Evolutionary conservation across 2,113 vertebrate species (phyloP).

Genomic region (Saguinus midas): DNA sequence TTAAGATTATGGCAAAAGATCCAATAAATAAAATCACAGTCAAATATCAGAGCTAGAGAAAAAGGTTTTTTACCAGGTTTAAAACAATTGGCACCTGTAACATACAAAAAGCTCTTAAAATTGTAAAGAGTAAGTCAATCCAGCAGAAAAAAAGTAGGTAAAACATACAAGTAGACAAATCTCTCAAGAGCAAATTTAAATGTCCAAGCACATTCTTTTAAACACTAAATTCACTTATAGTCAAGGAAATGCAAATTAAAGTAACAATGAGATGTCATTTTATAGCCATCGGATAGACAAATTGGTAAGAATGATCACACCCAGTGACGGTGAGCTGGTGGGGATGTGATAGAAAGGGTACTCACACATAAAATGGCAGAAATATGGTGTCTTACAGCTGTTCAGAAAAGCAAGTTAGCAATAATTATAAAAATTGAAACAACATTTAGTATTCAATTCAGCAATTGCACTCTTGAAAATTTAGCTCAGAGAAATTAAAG

Average conservation of each 20-base stretch:
- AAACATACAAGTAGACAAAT: slow-evolving; percentile 32
- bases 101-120: slow-evolving; percentile 15
- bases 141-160: background rate
- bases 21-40: slow-evolving; percentile 35
- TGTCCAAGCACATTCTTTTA: background rate
- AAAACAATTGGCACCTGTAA: background rate
- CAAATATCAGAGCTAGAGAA: slow-evolving; percentile 14
- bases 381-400: background rate
- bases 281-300: slow-evolving; percentile 31
- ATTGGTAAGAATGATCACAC: slow-evolving; percentile 58
- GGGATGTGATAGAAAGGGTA: background rate
- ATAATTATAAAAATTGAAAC: slow-evolving; percentile 52
- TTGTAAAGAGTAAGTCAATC: background rate
- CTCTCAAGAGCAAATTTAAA: background rate
- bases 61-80: background rate
- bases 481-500: slow-evolving; percentile 43
- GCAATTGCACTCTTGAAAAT: slow-evolving; percentile 39
- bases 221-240: slow-evolving; percentile 30
- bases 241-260: slow-evolving; percentile 58
- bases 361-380: background rate
- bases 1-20: background rate
- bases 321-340: background rate
- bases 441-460: slow-evolving; percentile 35
- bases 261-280: slow-evolving; percentile 43
- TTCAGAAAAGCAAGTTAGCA: slow-evolving; percentile 49